These are phyloP conservation scores for Opisthograptis luteolata DNA, from an alignment of 2,888 invertebrate species.

Conservation along the genomic window DNA sequence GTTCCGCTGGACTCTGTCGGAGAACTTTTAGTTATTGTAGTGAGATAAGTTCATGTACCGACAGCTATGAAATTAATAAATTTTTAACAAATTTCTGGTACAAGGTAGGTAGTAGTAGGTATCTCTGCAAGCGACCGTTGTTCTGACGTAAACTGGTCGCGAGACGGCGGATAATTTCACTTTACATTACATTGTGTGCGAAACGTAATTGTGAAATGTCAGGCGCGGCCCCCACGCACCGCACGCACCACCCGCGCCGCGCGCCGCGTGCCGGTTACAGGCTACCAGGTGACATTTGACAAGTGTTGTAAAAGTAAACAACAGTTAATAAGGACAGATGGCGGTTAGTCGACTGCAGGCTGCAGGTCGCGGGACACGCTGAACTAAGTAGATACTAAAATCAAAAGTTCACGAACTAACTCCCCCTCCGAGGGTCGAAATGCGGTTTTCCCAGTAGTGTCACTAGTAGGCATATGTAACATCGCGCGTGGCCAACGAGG, in stretches of 20 bases:
- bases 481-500: no score
- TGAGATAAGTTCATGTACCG: not conserved
- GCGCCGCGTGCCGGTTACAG: no score
- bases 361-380: slow-evolving; percentile 8
- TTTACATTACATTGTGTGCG: slow-evolving; percentile 10
- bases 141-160: slow-evolving; percentile 14
- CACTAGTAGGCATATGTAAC: no score
- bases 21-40: not conserved
- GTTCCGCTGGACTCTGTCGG: not conserved
- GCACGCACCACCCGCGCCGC: not conserved
- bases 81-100: slow-evolving; percentile 11
- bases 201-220: slow-evolving; percentile 11
- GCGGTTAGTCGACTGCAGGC: not conserved
- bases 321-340: not conserved
- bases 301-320: not conserved
- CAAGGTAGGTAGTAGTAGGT: no score
- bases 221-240: not conserved
- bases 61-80: slow-evolving; percentile 19
- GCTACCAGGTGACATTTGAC: not conserved
- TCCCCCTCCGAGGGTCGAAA: slow-evolving; percentile 30
- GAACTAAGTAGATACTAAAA: slow-evolving; percentile 32
- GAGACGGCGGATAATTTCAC: slow-evolving; percentile 4
- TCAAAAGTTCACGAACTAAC: slow-evolving; percentile 32
- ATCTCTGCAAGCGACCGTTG: no score
- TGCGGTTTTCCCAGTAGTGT: slow-evolving; percentile 34